Conservation (phyloP, 2,113 vertebrate genomes). For the Peromyscus leucopus region DNA sequence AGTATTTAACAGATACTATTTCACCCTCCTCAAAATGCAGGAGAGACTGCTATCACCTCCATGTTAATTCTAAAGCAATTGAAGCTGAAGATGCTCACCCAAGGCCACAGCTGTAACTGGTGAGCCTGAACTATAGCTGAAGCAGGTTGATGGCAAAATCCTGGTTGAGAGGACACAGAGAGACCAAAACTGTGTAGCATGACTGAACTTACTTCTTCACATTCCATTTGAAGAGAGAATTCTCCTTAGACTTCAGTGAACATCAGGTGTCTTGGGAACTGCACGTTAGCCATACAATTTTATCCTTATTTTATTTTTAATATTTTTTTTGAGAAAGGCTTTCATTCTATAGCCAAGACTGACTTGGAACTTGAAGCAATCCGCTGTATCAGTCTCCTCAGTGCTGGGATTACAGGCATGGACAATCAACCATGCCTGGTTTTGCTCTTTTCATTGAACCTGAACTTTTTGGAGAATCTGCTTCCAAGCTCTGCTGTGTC, state of each 20-base stretch:
- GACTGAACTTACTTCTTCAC: not conserved
- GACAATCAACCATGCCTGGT: too few species aligned
- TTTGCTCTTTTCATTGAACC: not conserved
- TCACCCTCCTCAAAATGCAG: not conserved
- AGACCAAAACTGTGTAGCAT: not conserved
- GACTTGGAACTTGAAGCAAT: not conserved
- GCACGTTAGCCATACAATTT: not conserved
- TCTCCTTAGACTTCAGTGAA: not conserved
- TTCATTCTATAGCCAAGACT: not conserved
- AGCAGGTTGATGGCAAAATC: not conserved
- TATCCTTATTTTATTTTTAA: not conserved
- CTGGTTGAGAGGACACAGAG: not conserved
- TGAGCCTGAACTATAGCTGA: not conserved
- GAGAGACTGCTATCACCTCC: not conserved
- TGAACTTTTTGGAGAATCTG: not conserved
- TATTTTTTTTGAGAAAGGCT: not conserved
- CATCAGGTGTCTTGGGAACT: not conserved
- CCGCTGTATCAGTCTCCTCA: not conserved
- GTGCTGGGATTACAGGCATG: not conserved
- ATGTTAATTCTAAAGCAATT: conserved; percentile 2
- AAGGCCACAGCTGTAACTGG: not conserved
- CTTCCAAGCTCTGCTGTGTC: not conserved
- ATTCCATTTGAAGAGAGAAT: not conserved
- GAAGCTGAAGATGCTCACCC: not conserved
- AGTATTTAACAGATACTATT: not conserved